These are phyloP conservation scores for Papilio gigon DNA, from an alignment of 2,888 invertebrate species.

Conservation along the genomic window DNA sequence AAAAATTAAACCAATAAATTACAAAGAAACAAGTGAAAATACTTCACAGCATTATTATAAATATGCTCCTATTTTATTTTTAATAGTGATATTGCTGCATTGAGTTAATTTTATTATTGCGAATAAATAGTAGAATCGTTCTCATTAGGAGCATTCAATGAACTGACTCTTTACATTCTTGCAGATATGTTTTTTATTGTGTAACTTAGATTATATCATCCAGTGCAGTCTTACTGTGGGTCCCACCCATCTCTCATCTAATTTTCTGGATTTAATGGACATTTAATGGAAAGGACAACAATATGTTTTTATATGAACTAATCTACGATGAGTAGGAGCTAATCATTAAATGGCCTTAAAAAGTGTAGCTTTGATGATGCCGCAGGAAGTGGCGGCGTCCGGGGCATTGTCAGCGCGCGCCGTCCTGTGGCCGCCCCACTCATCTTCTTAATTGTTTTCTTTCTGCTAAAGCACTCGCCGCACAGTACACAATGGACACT, in stretches of 20 bases:
- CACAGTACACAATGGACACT: constrained; percentile 72
- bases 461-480: constrained; percentile 65
- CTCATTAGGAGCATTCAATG: background rate
- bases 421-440: constrained; percentile 63
- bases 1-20: constrained; percentile 79
- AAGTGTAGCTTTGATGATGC: constrained; percentile 63
- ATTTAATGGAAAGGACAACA: no score
- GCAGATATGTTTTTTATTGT: no score
- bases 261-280: no score
- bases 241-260: no score
- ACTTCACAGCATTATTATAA: constrained; percentile 13
- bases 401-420: constrained; percentile 60
- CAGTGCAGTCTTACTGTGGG: no score
- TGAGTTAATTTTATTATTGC: background rate
- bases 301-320: no score
- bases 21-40: constrained; percentile 44
- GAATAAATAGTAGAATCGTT: background rate
- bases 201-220: no score
- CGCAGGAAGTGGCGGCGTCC: constrained; percentile 70
- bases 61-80: constrained; percentile 1
- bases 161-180: no score
- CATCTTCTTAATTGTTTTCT: constrained; percentile 80
- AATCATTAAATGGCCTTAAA: constrained; percentile 50
- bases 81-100: background rate
- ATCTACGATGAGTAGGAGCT: constrained; percentile 44